A percentile compares a stretch with the other conserved stretches of the same genome.
phyloP scores from a whole-genome alignment of 2,797 vertebrate genomes.

The Cheirogaleus major region DNA sequence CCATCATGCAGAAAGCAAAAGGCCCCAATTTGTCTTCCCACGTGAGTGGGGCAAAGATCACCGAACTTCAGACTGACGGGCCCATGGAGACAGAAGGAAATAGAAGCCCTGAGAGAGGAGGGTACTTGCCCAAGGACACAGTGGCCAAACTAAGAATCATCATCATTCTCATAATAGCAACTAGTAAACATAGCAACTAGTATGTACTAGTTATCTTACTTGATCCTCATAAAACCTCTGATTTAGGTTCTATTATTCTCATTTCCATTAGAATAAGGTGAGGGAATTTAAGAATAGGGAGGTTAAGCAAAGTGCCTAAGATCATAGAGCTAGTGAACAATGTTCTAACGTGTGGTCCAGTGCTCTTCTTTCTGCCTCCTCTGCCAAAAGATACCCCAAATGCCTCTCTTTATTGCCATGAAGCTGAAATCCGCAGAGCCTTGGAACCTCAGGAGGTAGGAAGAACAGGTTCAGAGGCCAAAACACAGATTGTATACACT shows the following conservation, averaged over 20 bases:
- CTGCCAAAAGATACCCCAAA: background rate
- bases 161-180: background rate
- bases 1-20: background rate
- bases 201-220: background rate
- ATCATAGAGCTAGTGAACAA: background rate
- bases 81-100: background rate
- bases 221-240: background rate
- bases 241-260: background rate
- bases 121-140: background rate
- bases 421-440: background rate
- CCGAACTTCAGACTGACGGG: background rate
- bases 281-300: background rate
- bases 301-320: background rate
- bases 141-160: background rate
- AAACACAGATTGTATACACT: rapidly evolving
- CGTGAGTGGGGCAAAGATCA: background rate
- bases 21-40: background rate
- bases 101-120: background rate
- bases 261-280: background rate
- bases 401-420: background rate
- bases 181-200: background rate
- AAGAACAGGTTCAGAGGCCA: background rate
- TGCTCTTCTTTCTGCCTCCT: background rate
- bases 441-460: background rate
- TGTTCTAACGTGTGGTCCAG: background rate